Base-by-base conservation (phyloP, 1,140 invertebrate genomes). In the Trichonephila clavata region DNA sequence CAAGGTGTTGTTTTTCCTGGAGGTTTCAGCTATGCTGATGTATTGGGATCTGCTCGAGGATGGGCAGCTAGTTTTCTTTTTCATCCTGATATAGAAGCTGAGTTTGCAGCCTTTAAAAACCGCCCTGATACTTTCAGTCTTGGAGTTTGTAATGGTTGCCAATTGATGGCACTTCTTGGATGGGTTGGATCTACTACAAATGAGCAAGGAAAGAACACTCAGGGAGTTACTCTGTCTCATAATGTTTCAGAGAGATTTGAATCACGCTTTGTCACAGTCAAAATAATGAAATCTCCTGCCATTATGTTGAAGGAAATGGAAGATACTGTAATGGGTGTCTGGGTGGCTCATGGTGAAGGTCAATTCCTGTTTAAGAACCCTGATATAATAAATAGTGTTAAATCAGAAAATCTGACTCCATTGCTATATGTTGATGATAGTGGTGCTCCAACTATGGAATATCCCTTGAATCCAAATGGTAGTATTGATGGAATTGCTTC, bases 1-100 rank as follows among this genome's bases (percentile, higher is more conserved):
- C 96, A 97, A 94, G 99, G 99, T 8, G 95, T 99, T 20, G 97
- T 99, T 60, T 99, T 99, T 95, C 99, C 99, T 5, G 99, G 99
- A 68, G 99, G 99, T 21, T 99, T 99, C 95, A 99, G 99, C 96
- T 99, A 99, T 96, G 99, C 98, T 61, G 99, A 99, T 96, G 99
- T 99, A 2, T 96, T 99, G 61, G 99, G 99, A 1, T 99, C 99
- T 1, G 99, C 98, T 0, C 99, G 99, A 96, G 99, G 99, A 24
- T 99, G 99, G 99, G 98, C 99, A 4, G 98, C 98, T 0, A 97
- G 98, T 94, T 97, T 99, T 21, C 95, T 98, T 7, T 99, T 98
- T 95, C 96, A 97, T 95, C 95, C 96, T 39, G 95, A 95, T 21
- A 94, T 97, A 7, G 97, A 97, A 90, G 96, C 97, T 39, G 98